Evolutionary conservation across 2,113 vertebrate species (phyloP).

Genomic region (Sporophila hypoxantha): DNA sequence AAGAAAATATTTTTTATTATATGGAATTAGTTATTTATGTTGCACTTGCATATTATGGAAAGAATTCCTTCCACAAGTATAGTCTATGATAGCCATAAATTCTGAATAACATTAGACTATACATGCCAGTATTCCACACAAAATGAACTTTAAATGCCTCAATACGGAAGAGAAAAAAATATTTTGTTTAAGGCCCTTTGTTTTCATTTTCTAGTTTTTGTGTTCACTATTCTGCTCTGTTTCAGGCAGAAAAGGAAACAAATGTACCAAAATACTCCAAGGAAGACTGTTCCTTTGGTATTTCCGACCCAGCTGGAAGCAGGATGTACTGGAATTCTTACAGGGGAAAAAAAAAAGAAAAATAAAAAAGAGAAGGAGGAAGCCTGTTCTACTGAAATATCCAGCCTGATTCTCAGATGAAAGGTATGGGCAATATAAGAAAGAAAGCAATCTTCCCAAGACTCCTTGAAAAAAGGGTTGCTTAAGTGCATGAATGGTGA

Average conservation of each 20-base stretch:
- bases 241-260: constrained; percentile 22
- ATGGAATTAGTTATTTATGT: background rate
- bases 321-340: constrained; percentile 16
- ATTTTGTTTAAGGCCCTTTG: background rate
- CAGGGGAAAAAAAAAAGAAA: background rate
- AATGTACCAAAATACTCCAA: constrained; percentile 18
- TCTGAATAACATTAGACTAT: background rate
- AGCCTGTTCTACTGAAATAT: background rate
- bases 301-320: constrained; percentile 49
- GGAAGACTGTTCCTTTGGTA: constrained; percentile 13
- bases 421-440: background rate
- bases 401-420: background rate
- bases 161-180: background rate
- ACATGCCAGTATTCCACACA: background rate
- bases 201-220: background rate
- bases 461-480: background rate
- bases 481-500: background rate
- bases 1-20: background rate
- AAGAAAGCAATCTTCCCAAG: background rate
- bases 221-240: background rate
- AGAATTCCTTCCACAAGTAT: background rate
- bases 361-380: background rate
- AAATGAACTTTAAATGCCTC: background rate
- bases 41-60: background rate
- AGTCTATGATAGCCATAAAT: background rate